A percentile compares a stretch with the other conserved stretches of the same genome.
phyloP scores from a whole-genome alignment of 1,140 invertebrate genomes.

The Platyscapa corneri region DNA sequence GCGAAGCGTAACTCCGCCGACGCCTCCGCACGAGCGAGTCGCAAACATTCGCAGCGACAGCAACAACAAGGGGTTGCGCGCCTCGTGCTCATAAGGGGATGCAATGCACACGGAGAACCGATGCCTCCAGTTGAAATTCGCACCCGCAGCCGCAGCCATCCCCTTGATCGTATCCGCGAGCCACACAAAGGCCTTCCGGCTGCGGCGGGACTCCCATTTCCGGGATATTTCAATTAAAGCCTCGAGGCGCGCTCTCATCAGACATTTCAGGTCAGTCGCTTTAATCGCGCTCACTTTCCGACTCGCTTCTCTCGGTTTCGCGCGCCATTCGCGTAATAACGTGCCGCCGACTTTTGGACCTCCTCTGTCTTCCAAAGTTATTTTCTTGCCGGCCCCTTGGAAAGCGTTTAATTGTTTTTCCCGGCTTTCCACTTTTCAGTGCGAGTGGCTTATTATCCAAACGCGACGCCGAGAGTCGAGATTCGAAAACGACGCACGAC shows the following conservation, averaged over 20 bases:
- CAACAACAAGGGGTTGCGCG: background rate
- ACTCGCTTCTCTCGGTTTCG: background rate
- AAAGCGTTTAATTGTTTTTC: background rate
- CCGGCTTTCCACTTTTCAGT: too few species aligned
- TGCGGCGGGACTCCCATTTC: constrained; percentile 35
- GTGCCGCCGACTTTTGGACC: too few species aligned
- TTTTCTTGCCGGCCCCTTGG: background rate
- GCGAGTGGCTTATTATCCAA: too few species aligned
- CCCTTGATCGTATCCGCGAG: background rate
- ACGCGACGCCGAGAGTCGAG: too few species aligned
- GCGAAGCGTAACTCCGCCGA: too few species aligned
- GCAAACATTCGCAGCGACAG: background rate
- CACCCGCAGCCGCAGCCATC: too few species aligned
- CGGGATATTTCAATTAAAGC: constrained; percentile 60
- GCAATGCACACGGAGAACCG: background rate
- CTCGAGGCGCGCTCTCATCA: constrained; percentile 49
- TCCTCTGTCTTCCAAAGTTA: background rate
- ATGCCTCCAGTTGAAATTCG: background rate
- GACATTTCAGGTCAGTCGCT: constrained; percentile 13
- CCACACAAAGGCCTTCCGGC: background rate
- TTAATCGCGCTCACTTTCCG: background rate
- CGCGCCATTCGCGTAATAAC: too few species aligned
- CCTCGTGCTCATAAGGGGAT: background rate
- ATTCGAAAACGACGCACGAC: background rate
- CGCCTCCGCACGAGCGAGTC: too few species aligned